Evolutionary conservation across 2,888 invertebrate genomes (phyloP), one percentile per base, ranked within the genome.

Genomic region (Anodontia alba): DNA sequence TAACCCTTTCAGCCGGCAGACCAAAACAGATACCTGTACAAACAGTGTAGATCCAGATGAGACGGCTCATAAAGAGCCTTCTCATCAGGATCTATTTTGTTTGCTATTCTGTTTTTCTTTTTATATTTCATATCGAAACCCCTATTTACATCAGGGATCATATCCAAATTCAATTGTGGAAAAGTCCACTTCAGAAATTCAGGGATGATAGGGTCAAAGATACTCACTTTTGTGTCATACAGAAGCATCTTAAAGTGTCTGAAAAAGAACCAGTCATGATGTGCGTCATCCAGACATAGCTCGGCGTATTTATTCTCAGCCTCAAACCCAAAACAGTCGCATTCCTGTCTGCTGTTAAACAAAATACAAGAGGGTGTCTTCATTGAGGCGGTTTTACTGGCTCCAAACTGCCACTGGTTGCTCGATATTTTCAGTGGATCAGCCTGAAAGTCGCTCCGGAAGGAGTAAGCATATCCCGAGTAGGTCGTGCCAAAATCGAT

Each of bases 401-500:
- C 33, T 20, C 76, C 73, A 57, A 66, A 29, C 31, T 76, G 31
- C 82, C 82, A 82, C n/a, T 73, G 76, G 54, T 76, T 82, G 69
- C 78, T 71, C 8, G 29, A 26, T 29, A 82, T 74, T 51, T 76
- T 73, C 2, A 82, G 74, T 8, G 82, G 82, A 36, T 82, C 73
- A 42, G 76, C 62, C 36, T 36, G n/a, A 42, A 76, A 82, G n/a
- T 82, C 76, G 17, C 67, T 8, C 1, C 76, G 82, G 54, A 82
- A 82, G 26, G 82, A 82, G 78, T 76, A 69, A 1, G 82, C 82
- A 54, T 82, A 82, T n/a, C 82, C 82, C n/a, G 78, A 79, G 33
- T 79, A 82, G 5, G 82, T 82, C 20, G 82, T 76, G 38, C 80
- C 73, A 73, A 78, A 78, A n/a, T 78, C 78, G 10, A 78, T 78